These are phyloP conservation scores for Flabesymbios commensalis DNA, from an alignment of 2,888 invertebrate species.

Conservation along the genomic window DNA sequence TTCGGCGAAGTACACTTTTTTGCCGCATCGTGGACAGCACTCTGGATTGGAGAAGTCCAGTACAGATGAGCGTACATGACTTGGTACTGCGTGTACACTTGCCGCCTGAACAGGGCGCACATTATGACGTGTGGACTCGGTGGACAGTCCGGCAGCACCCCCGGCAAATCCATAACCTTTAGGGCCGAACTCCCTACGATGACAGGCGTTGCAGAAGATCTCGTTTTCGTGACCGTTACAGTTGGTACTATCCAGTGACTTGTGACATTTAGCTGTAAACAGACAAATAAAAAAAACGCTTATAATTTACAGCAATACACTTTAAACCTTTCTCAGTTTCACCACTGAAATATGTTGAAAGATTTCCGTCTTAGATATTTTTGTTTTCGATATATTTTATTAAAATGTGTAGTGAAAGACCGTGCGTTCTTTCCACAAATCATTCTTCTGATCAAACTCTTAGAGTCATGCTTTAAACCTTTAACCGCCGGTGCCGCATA, in stretches of 20 bases:
- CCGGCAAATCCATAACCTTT: conserved; percentile 68
- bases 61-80: background rate
- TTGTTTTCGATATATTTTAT: too few species aligned
- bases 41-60: conserved; percentile 44
- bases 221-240: conserved; percentile 90
- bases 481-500: too few species aligned
- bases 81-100: background rate
- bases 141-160: conserved; percentile 10
- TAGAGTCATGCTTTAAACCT: too few species aligned
- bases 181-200: conserved; percentile 85
- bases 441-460: too few species aligned
- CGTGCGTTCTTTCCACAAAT: too few species aligned
- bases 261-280: conserved; percentile 49
- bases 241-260: conserved; percentile 58
- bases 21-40: conserved; percentile 83
- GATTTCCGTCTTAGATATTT: too few species aligned
- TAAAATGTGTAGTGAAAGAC: too few species aligned
- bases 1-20: conserved; percentile 65
- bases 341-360: too few species aligned
- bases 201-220: conserved; percentile 87
- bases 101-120: background rate
- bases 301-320: too few species aligned
- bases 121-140: conserved; percentile 5
- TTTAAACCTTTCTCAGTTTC: too few species aligned
- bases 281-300: too few species aligned